Evolutionary conservation across 1,140 invertebrate genomes (phyloP), one percentile per base, ranked within the genome.

Genomic region (Halictus rubicundus): DNA sequence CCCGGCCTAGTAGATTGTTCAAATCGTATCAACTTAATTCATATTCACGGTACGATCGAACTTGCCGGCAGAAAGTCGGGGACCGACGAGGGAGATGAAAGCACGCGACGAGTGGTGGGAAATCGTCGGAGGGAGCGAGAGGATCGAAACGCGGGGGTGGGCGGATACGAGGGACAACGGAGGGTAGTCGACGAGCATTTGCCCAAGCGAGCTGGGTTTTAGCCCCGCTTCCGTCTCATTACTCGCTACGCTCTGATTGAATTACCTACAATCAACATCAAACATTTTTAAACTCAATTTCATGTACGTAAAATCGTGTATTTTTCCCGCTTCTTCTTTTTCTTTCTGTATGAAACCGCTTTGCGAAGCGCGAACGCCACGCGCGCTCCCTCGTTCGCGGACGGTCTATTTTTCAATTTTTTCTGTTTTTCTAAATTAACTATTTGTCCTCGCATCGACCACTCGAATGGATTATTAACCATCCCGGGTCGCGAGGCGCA

Each of bases 231-330:
- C 87, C 88, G 88, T 90, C 88, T 91, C 89, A 91, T 90, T 91
- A 90, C 89, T 87, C 81, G 78, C 83, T 84, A 85, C 82, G 84
- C 87, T 88, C 83, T 89, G 83, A 91, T 90, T 88, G 83, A 91
- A 90, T 91, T 90, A 90, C 87, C 87, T 87, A 88, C 84, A 89
- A 91, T 91, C 88, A 88, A 91, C 87, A 89, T 91, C 86, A 90
- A 91, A 91, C 87, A 89, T 90, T 90, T 90, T 91, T 89, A 85
- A 89, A 90, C 85, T 90, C 87, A 89, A 89, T 91, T 89, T 85
- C 82, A 85, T 88, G 81, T 78, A 87, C 87, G 83, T 80, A 72
- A 80, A 87, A 78, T 81, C 81, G 81, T 76, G 78, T 80, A 78
- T 82, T 79, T 54, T 79, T 64, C 78, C 68, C 68, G 75, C 78